phyloP scores from a whole-genome alignment of 1,140 invertebrate species.

The Saccostrea echinata region DNA sequence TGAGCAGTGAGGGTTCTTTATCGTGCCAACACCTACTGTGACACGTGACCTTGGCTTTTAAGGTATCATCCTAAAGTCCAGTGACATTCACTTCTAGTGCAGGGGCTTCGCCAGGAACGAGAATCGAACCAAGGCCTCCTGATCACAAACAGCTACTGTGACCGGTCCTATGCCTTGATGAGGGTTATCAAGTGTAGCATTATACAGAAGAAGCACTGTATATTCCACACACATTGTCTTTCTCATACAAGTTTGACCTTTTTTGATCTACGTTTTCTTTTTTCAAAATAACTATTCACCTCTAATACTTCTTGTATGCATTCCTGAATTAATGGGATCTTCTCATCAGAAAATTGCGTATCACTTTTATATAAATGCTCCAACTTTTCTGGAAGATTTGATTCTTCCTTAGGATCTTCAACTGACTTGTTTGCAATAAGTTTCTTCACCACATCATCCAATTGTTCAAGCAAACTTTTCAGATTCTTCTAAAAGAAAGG shows the following conservation, averaged over 20 bases:
- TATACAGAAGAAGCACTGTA: too few relatives aligned
- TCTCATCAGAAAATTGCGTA: not conserved
- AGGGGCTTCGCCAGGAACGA: too few relatives aligned
- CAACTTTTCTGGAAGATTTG: not conserved
- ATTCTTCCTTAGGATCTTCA: not conserved
- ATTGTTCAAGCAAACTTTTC: not conserved
- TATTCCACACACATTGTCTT: too few relatives aligned
- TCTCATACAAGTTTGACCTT: not conserved
- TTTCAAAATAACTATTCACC: not conserved
- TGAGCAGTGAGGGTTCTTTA: too few relatives aligned
- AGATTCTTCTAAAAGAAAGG: not conserved
- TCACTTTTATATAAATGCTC: not conserved
- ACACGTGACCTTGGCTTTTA: too few relatives aligned
- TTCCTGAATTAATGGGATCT: not conserved
- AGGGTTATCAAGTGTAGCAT: too few relatives aligned
- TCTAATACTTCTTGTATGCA: not conserved
- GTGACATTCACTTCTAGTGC: too few relatives aligned
- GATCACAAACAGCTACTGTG: too few relatives aligned
- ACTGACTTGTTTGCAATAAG: not conserved
- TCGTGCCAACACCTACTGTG: too few relatives aligned
- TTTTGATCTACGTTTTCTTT: not conserved
- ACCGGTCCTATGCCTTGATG: too few relatives aligned
- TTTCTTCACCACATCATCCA: not conserved
- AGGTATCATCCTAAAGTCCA: too few relatives aligned
- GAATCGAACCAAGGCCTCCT: too few relatives aligned